These are phyloP conservation scores for Glaucopsyche alexis DNA, from an alignment of 2,888 invertebrate genomes.

Conservation along the genomic window DNA sequence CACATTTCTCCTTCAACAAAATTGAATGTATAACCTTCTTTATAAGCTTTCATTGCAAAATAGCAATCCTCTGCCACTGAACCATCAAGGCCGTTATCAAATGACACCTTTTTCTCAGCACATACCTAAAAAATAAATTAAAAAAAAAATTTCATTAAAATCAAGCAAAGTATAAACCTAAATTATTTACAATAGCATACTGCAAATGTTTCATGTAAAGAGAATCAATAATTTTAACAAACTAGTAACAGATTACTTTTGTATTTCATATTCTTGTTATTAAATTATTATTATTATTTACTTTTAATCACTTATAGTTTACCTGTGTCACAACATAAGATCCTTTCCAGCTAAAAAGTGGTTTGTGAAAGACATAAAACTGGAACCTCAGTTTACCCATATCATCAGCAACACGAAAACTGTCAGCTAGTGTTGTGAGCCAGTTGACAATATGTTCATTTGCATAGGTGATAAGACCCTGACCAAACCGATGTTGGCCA, in stretches of 20 bases:
- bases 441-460: constrained; percentile 98
- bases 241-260: no score
- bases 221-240: no score
- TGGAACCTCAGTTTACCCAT: constrained; percentile 97
- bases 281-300: constrained; percentile 24
- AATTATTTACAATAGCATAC: background rate
- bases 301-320: constrained; percentile 36
- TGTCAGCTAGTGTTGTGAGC: constrained; percentile 97
- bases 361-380: constrained; percentile 95
- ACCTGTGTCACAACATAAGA: constrained; percentile 98
- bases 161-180: background rate
- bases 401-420: constrained; percentile 97
- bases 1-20: constrained; percentile 99
- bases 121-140: constrained; percentile 82
- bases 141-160: constrained; percentile 14
- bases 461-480: constrained; percentile 97
- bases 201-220: no score
- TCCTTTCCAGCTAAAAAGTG: constrained; percentile 98
- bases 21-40: constrained; percentile 94
- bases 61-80: constrained; percentile 99
- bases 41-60: constrained; percentile 97
- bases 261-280: background rate
- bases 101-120: constrained; percentile 95
- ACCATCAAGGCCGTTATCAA: constrained; percentile 97
- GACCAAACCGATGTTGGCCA: constrained; percentile 97